A percentile compares a stretch with the other conserved stretches of the same genome.
phyloP scores from a whole-genome alignment of 1,140 invertebrate genomes.

The Drosophila nikananu region DNA sequence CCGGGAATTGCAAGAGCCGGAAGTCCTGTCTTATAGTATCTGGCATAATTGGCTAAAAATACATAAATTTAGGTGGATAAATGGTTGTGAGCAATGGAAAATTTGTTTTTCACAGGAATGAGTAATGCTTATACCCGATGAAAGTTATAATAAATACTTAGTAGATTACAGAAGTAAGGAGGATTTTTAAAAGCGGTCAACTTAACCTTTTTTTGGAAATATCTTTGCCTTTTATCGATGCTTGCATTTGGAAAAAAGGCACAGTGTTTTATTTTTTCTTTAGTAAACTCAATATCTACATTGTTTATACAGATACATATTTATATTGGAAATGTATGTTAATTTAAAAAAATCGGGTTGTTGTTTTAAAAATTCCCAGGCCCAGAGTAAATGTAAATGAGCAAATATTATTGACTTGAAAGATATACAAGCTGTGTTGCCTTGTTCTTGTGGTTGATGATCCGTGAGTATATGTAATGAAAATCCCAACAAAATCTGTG shows the following conservation, averaged over 20 bases:
- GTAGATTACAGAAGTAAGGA: not conserved
- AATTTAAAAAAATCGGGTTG: too few relatives aligned
- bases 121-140: not conserved
- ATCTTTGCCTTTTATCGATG: not conserved
- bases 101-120: constrained; percentile 16
- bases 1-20: constrained; percentile 4
- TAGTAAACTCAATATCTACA: not conserved
- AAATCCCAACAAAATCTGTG: not conserved
- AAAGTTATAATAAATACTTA: not conserved
- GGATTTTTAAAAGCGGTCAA: not conserved
- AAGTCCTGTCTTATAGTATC: constrained; percentile 44
- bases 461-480: not conserved
- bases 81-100: constrained; percentile 22
- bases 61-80: constrained; percentile 70
- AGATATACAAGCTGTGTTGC: not conserved
- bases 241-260: not conserved
- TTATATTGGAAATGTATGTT: too few relatives aligned
- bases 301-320: too few relatives aligned
- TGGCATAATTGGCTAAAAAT: constrained; percentile 68
- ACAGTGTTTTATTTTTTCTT: not conserved
- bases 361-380: too few relatives aligned
- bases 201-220: not conserved
- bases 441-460: too few relatives aligned
- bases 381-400: too few relatives aligned
- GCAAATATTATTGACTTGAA: not conserved